phyloP scores from a whole-genome alignment of 1,140 invertebrate genomes.

The Nylanderia fulva region DNA sequence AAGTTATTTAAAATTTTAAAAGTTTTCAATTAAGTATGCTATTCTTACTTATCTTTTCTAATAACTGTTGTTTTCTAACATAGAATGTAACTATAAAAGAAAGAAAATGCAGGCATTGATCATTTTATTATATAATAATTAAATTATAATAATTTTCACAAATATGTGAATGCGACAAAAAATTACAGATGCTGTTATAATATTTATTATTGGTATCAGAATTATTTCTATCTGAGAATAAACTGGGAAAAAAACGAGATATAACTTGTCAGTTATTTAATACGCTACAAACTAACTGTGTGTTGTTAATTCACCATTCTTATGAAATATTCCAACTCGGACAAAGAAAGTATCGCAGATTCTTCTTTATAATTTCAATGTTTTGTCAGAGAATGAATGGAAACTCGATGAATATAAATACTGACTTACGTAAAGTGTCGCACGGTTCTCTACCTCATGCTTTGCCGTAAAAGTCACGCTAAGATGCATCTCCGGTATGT shows the following conservation, averaged over 20 bases:
- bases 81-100: not conserved
- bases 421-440: constrained; percentile 15
- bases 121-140: not conserved
- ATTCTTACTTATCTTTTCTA: not conserved
- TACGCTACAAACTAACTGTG: not conserved
- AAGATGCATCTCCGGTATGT: constrained; percentile 50
- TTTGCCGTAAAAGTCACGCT: constrained; percentile 37
- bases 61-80: not conserved
- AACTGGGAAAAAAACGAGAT: not conserved
- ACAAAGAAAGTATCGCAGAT: not conserved
- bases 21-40: not conserved
- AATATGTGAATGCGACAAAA: not conserved
- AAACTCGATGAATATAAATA: not conserved
- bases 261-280: not conserved
- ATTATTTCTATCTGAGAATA: not conserved
- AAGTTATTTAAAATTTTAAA: not conserved
- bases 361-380: not conserved
- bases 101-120: not conserved
- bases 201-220: not conserved
- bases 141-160: too few relatives aligned
- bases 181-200: not conserved
- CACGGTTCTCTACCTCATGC: not conserved
- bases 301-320: not conserved
- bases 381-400: not conserved
- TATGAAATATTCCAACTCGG: not conserved